Percentiles rank a stretch among this genome's conserved stretches.
Evolutionary conservation across 2,888 invertebrate genomes (phyloP).

Genomic region (Spodoptera exigua): DNA sequence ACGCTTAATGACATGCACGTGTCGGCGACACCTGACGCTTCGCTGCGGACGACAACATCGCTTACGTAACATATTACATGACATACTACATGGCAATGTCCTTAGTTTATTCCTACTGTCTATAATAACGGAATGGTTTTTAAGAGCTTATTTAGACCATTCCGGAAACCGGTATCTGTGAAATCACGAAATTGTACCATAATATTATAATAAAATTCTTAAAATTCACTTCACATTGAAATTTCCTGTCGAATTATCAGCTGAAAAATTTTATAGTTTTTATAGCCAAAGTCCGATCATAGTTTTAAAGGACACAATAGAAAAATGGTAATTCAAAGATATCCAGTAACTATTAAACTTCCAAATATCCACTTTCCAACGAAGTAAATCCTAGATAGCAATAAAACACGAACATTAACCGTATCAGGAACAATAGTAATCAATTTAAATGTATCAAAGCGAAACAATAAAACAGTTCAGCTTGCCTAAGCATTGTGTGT

Average conservation of each 20-base stretch:
- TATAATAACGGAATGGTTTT: no score
- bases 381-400: constrained; percentile 41
- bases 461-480: constrained; percentile 76
- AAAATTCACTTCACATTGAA: no score
- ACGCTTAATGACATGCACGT: constrained; percentile 55
- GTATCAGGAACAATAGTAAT: constrained; percentile 62
- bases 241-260: no score
- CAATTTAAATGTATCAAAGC: constrained; percentile 66
- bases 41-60: constrained; percentile 28
- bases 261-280: no score
- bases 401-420: constrained; percentile 60
- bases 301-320: not conserved
- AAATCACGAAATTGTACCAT: no score
- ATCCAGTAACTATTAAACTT: constrained; percentile 17
- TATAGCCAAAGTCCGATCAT: no score
- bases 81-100: constrained; percentile 32
- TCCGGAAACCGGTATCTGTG: no score
- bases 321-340: not conserved
- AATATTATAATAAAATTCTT: no score
- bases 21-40: constrained; percentile 39
- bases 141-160: no score
- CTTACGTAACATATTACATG: constrained; percentile 39
- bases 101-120: constrained; percentile 21
- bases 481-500: constrained; percentile 74
- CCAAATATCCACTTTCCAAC: constrained; percentile 22